Evolutionary conservation across 2,888 invertebrate genomes (phyloP), one percentile per base, ranked within the genome.

Genomic region (Crepidodera aurea): DNA sequence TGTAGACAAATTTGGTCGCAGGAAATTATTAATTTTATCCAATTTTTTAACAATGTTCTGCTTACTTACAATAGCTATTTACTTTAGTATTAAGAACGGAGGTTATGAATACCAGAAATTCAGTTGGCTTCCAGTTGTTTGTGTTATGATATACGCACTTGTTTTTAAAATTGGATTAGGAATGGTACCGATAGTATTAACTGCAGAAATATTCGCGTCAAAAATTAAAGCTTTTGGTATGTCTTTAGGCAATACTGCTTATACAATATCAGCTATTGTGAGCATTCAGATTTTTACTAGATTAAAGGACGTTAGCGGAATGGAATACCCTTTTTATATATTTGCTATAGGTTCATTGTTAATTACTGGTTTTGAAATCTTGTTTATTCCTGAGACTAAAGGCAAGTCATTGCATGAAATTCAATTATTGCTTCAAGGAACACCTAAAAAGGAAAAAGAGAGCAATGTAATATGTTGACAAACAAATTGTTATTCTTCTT

Each of bases 341-440:
- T 81, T 81, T 57, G 69, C 78, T 1, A 70, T 68, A 19, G 76
- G 74, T 42, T 77, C 78, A 39, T 46, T 79, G 2, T 65, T 77
- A 2, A 75, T 77, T 0, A 77, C 78, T 0, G 10, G 74, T 13
- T 80, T 81, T 66, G 74, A 73, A 13, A 68, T 73, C 51, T 73
- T 74, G 65, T 75, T 75, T 55, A 73, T 81, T 55, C 81, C 81
- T 0, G 81, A 81, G 65, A 77, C 77, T 1, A 74, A 78, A 67
- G 80, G 80, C 1, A 78, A 77, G 65, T 77, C 79, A 5, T 65
- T 80, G 62, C 78, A 79, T 27, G 78, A 80, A 69, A 80, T 80
- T 57, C 80, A 80, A 61, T 70, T 71, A 51, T 79, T 79, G 48
- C 66, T 80, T 13, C 78, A 79, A 63, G 79, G 78, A 7, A 51